Percentiles rank a stretch among this genome's conserved stretches.
Evolutionary conservation across 2,888 invertebrate genomes (phyloP).

Genomic region (Sinelater perroti): DNA sequence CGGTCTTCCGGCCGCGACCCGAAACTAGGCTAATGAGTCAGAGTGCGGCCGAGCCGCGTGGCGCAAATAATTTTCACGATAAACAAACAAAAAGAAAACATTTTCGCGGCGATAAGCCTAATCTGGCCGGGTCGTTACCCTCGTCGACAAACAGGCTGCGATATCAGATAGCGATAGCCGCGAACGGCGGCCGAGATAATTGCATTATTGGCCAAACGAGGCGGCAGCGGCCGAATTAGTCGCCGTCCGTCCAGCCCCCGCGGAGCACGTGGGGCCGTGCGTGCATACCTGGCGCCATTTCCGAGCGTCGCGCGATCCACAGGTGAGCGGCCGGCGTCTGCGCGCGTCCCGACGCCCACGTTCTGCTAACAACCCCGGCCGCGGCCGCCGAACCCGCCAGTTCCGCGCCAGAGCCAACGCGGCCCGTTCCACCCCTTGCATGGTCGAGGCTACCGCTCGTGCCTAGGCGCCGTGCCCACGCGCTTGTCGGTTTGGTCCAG

Average conservation of each 20-base stretch:
- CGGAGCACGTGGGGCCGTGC: constrained; percentile 21
- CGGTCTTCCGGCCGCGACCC: no score
- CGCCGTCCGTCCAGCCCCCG: constrained; percentile 1
- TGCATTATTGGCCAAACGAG: constrained; percentile 29
- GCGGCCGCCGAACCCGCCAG: constrained; percentile 38
- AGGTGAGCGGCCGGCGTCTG: constrained; percentile 38
- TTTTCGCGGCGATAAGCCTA: constrained; percentile 30
- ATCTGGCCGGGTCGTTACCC: constrained; percentile 32
- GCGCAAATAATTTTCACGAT: constrained; percentile 13
- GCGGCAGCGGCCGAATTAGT: constrained; percentile 24
- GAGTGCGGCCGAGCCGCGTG: neutral
- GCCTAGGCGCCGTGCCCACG: no score
- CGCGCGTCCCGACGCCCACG: constrained; percentile 41
- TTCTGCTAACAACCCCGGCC: constrained; percentile 39
- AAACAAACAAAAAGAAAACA: constrained; percentile 31
- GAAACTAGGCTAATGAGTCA: constrained; percentile 17
- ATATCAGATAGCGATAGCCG: constrained; percentile 25
- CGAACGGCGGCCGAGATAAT: constrained; percentile 27
- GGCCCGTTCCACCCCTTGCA: constrained; percentile 22
- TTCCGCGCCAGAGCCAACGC: constrained; percentile 28
- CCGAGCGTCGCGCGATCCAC: constrained; percentile 25
- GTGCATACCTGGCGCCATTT: constrained; percentile 22
- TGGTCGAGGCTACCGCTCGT: neutral
- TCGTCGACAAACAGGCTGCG: constrained; percentile 32
- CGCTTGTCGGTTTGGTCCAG: neutral